phyloP scores from a whole-genome alignment of 2,113 vertebrate species.

The Otus sunia region DNA sequence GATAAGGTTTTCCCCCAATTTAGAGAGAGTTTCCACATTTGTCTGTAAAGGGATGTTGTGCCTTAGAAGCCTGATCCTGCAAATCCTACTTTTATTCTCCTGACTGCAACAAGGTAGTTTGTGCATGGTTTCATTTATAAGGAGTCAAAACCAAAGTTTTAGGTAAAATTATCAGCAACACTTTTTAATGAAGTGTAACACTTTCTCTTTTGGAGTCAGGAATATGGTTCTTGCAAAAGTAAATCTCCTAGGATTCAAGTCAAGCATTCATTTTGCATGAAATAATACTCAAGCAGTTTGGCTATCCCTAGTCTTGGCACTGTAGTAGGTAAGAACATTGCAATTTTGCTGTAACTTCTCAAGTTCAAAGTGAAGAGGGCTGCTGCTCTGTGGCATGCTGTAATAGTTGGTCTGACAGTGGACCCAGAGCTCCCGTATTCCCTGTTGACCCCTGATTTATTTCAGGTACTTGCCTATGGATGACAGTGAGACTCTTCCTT shows the following conservation, averaged over 20 bases:
- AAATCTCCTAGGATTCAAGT: not conserved
- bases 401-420: too few species aligned
- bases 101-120: not conserved
- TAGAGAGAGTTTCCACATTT: not conserved
- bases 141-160: not conserved
- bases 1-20: not conserved
- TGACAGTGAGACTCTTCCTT: not conserved
- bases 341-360: not conserved
- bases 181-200: not conserved
- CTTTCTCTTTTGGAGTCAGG: not conserved
- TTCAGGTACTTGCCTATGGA: not conserved
- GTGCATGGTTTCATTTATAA: not conserved
- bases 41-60: not conserved
- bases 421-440: not conserved
- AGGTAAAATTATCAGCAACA: not conserved
- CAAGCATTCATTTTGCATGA: not conserved
- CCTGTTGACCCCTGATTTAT: not conserved
- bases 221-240: not conserved
- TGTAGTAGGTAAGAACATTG: not conserved
- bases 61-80: not conserved
- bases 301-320: not conserved
- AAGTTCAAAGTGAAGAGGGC: not conserved
- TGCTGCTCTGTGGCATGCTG: not conserved
- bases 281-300: not conserved
- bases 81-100: not conserved